Percentiles rank a stretch among this genome's conserved stretches.
Conservation (phyloP, 2,797 vertebrate genomes). For the Pitangus sulphuratus region DNA sequence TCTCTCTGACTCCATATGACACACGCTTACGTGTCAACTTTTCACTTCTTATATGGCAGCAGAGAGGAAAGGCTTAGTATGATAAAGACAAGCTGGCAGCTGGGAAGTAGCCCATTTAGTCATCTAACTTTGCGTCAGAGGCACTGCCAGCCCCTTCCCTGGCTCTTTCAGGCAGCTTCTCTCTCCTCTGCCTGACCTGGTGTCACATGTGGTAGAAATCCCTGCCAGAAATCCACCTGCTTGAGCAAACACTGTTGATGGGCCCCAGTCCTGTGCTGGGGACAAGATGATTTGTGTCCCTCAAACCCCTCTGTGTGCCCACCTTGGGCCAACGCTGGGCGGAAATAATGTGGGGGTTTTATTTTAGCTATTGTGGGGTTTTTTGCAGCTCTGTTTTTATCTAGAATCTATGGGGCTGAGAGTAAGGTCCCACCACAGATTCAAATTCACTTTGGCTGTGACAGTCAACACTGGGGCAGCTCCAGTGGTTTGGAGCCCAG, state of each 20-base stretch:
- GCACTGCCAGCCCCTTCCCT: not conserved
- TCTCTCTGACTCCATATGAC: conserved; percentile 50
- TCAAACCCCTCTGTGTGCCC: not conserved
- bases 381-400: not conserved
- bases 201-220: not conserved
- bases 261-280: not conserved
- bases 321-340: not conserved
- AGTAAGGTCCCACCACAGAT: not conserved
- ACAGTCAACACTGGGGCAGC: not conserved
- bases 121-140: conserved; percentile 35
- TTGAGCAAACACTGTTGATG: not conserved
- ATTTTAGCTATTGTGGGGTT: not conserved
- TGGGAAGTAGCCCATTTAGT: conserved; percentile 42
- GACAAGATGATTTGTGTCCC: not conserved
- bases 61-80: conserved; percentile 50
- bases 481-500: not conserved
- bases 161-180: not conserved
- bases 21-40: conserved; percentile 57
- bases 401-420: rapidly evolving
- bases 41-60: conserved; percentile 59
- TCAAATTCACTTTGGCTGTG: not conserved
- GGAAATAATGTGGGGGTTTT: not conserved
- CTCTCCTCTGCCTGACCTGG: not conserved
- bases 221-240: not conserved
- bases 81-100: conserved; percentile 52